Base-by-base conservation (phyloP, 2,113 vertebrate species). In the Cynoglossus semilaevis region DNA sequence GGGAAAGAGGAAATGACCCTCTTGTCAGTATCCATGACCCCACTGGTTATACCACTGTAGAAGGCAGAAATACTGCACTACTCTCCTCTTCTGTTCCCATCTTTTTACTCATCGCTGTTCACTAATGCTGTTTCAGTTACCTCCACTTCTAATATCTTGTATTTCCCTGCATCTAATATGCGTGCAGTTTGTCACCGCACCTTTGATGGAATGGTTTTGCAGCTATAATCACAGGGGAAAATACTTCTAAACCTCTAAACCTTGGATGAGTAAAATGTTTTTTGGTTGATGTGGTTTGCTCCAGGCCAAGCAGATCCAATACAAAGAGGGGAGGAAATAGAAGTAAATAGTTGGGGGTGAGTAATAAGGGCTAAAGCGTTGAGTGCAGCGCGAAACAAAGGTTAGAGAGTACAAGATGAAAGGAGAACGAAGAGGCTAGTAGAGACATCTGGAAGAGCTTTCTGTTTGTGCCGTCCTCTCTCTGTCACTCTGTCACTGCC, bases 401-500 rank as follows among this genome's bases (percentile, higher is more conserved):
- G 50, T 72, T 56, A 41, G 29, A 51, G 63, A 70, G 70, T 63
- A 55, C 38, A 61, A 72, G 38, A 71, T 59, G 53, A 75, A 70
- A 57, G 36, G 49, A 58, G 38, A 38, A 51, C 67, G 67, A 49
- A 14, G 62, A 80, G 65, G 62, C 51, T 9, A 58, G 53, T 55
- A 45, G 11, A 14, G 42, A 67, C 81, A 85, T 85, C 78, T 86
- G 78, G 76, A 79, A 83, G 70, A 76, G 76, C 48, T 82, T 87
- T 51, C 77, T 82, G 62, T 74, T 79, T 76, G 57, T 72, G 56
- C 52, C 56, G 58, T 35, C 46, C 65, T 59, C 53, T 56, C 45
- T 16, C 29, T 60, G 66, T 61, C 71, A 51, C 63, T 14, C 48
- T 64, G 51, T 68, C 73, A 49, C 57, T 74, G 76, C 59, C 65